Conservation (phyloP, 2,113 vertebrate species). For the Megalops atlanticus region DNA sequence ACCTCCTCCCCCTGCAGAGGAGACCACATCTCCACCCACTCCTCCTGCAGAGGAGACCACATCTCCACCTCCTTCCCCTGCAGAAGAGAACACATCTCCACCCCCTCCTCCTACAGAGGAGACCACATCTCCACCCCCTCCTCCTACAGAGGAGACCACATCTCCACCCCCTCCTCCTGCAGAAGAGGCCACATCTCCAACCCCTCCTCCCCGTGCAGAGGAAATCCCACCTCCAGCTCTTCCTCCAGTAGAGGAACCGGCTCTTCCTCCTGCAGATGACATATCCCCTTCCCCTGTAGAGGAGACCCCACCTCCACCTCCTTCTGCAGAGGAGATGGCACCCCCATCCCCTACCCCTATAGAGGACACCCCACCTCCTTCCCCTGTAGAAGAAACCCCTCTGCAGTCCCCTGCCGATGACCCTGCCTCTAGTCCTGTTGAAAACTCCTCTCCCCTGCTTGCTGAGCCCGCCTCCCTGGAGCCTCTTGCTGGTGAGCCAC, state of each 20-base stretch:
- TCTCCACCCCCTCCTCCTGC: neutral
- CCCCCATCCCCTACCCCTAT: neutral
- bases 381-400: neutral
- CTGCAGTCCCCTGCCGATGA: neutral
- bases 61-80: neutral
- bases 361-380: neutral
- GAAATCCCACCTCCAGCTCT: too few species aligned
- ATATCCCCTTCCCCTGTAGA: too few species aligned
- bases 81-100: slow-evolving; percentile 9
- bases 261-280: too few species aligned
- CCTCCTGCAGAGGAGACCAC: neutral
- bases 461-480: neutral
- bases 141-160: neutral
- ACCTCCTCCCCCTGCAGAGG: neutral
- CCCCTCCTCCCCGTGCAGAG: too few species aligned
- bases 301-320: too few species aligned
- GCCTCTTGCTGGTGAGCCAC: neutral
- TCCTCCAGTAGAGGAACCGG: too few species aligned
- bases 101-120: neutral
- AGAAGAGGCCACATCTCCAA: too few species aligned
- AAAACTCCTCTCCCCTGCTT: neutral
- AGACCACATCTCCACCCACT: neutral
- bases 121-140: neutral
- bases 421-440: too few species aligned
- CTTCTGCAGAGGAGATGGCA: too few species aligned